Evolutionary conservation across 2,888 invertebrate species (phyloP), one percentile per base, ranked within the genome.

Genomic region (Dasysyrphus tricinctus): DNA sequence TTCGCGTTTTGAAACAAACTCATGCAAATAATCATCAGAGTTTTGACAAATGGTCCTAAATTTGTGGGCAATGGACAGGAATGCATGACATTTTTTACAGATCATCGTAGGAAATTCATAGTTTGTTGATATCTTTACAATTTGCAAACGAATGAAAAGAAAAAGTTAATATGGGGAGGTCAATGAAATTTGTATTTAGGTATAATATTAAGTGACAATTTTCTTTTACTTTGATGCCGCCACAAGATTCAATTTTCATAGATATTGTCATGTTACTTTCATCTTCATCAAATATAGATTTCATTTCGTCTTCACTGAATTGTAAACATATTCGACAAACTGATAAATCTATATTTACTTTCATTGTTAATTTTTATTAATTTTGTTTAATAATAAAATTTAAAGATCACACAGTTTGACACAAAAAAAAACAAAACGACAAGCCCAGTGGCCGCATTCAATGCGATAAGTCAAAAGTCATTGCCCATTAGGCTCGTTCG

Each of bases 21-120:
- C 90, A 9, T 90, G 89, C 3, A 92, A 86, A 37, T 92, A 91
- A 24, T 89, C 89, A 83, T 92, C 90, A 0, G 93, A 92, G 56
- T 90, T 91, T 51, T 90, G 90, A 47, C 93, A 92, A 61, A 92
- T 91, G 69, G 89, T 89, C 2, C 91, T 91, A 87, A 93, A 93
- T 69, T 91, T 92, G 79, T 91, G 90, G 0, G 92, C 91, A 9
- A 92, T 88, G 3, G 89, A 89, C 6, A 93, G 76, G 61, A 92
- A 90, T 0, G 89, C 89, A 9, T 91, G 88, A 67, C 92, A 92
- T 51, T 90, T 90, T 0, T 87, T 82, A 65, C 91, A 93, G 5
- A 92, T 92, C 69, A 90, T 89, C n/a, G 90, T 90, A 0, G 92
- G 91, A 12, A 92, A 80, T 42, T 92, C 90, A 3, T 88, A 88